Base-by-base conservation (phyloP, 2,888 invertebrate species). In the Carterocephalus palaemon region DNA sequence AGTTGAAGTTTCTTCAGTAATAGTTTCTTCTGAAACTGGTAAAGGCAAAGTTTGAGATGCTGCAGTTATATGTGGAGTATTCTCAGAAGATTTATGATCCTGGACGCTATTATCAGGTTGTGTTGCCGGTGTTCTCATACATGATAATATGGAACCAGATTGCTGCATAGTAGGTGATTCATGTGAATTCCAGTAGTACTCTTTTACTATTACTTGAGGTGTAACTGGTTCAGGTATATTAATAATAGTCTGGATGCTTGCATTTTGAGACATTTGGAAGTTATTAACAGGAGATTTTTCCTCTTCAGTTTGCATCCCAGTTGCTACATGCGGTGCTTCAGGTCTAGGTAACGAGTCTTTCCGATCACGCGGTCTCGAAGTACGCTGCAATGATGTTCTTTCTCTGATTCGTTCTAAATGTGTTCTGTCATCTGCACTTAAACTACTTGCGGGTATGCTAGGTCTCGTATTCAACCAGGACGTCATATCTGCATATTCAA, bases 141-240 rank as follows among this genome's bases (percentile, higher is more conserved):
- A 9, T 4, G 32, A 29, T 22, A 34, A 2, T 22, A 22, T 36
- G 10, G 42, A 43, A 3, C 29, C 22, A 1, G 36, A 37, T 4
- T 12, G 13, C 23, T 29, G 23, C 10, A 45, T 31, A n/a, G 45
- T 15, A 2, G 45, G 31, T 1, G 37, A 45, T 19, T 10, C 16
- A 15, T n/a, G 6, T 5, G 64, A 55, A 36, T 69, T 60, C 72
- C 71, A 73, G 13, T 60, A 53, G 39, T 67, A 69, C 47, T 77
- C 69, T 37, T 71, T 73, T 3, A 74, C 51, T 2, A 64, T 49
- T 0, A 69, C 50, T 48, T 64, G 59, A 3, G 70, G 67, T 1
- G 57, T 43, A 2, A 53, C 15, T 23, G 37, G 23, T 17, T 2
- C 7, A 0, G 23, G 24, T 12, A 17, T 19, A n/a, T 19, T 16